Base-by-base conservation (phyloP, 2,797 vertebrate species). In the Sparus aurata region DNA sequence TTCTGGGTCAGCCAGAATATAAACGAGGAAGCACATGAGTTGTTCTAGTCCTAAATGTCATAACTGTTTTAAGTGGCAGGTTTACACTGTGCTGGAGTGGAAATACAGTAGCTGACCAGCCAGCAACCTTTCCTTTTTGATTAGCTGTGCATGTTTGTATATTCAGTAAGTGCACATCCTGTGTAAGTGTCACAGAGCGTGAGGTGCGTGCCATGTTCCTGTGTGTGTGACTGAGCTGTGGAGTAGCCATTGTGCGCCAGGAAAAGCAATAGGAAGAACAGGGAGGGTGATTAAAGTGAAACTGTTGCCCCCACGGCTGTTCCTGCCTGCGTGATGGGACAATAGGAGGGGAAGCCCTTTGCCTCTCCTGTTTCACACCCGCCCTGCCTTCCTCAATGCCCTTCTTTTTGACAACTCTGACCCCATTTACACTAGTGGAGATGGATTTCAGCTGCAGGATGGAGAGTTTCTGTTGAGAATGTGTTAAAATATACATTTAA, bases 221-320 rank as follows among this genome's bases (percentile, higher is more conserved):
- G 70, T 85, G 81, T 79, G 66, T 13, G 59, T 18, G 8, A 22
- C 59, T 72, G 58, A 88, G 77, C 72, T 63, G 63, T 67, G 58
- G 68, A 52, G 61, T 46, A 47, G 6, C 84, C 77, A 85, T 80
- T 90, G 90, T 92, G 61, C 75, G 73, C 75, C 53, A 69, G 81
- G 90, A 92, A 91, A 87, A 88, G 88, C 90, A 94, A 94, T 94
- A 95, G 93, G 92, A 95, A 94, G 90, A 85, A 22, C 73, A 45
- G 61, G 77, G 70, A 81, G 85, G 90, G 91, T 92, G 85, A 95
- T 94, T 94, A 84, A 93, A 93, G 84, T 92, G 90, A 93, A 93
- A 93, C 88, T 89, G 30, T 70, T 82, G 83, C 85, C 83, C 87
- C 74, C 47, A 18, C 22, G 68, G 89, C 90, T 83, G 87, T 92